Percentiles rank a stretch among this genome's conserved stretches.
These are phyloP conservation scores for Botrylloides violaceus DNA, from an alignment of 23 tunicate species.

Conservation along the genomic window DNA sequence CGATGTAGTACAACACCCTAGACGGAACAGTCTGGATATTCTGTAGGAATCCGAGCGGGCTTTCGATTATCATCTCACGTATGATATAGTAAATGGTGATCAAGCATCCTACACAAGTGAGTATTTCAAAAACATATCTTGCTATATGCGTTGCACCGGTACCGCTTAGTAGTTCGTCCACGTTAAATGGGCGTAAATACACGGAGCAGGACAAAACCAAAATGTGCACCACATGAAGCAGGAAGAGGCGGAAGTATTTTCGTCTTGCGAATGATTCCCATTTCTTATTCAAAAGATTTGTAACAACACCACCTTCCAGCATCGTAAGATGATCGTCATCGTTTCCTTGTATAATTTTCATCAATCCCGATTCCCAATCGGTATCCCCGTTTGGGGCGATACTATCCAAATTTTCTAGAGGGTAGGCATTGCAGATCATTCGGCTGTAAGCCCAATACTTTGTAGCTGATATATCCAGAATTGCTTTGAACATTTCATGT, in stretches of 20 bases:
- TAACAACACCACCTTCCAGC: slow-evolving; percentile 59
- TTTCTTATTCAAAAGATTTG: slow-evolving; percentile 52
- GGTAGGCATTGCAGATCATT: slow-evolving; percentile 74
- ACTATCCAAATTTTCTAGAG: slow-evolving; percentile 58
- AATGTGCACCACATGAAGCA: slow-evolving; percentile 44
- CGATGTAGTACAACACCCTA: slow-evolving; percentile 36
- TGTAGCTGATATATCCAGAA: slow-evolving; percentile 54
- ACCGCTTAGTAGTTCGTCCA: slow-evolving; percentile 43
- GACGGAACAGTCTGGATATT: slow-evolving; percentile 59
- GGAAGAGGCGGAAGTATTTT: slow-evolving; percentile 51
- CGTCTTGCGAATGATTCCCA: slow-evolving; percentile 61
- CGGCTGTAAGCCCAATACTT: slow-evolving; percentile 74
- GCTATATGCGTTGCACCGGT: slow-evolving; percentile 33
- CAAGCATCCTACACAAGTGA: slow-evolving; percentile 26
- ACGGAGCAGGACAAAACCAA: slow-evolving; percentile 51
- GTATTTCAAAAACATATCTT: slow-evolving; percentile 63
- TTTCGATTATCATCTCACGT: slow-evolving; percentile 49
- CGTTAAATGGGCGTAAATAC: slow-evolving; percentile 49
- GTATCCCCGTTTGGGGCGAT: slow-evolving; percentile 65
- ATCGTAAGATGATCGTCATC: slow-evolving; percentile 61
- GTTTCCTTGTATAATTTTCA: slow-evolving; percentile 79
- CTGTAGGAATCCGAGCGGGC: slow-evolving; percentile 35
- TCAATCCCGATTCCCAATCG: slow-evolving; percentile 88
- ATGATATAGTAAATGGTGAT: slow-evolving; percentile 31
- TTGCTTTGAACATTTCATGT: slow-evolving; percentile 65